These are phyloP conservation scores for Ormia ochracea DNA, from an alignment of 2,888 invertebrate genomes.

Conservation along the genomic window DNA sequence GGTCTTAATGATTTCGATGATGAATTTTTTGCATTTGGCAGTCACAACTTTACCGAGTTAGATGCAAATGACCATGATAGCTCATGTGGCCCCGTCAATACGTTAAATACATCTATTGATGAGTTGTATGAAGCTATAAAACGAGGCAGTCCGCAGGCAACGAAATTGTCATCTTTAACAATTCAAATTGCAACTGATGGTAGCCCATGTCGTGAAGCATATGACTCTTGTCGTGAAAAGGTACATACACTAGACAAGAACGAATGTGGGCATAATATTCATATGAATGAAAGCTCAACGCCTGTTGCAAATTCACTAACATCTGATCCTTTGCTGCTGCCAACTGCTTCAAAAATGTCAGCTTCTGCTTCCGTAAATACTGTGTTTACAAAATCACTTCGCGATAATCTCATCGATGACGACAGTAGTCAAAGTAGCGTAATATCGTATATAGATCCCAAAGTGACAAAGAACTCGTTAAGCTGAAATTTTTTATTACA, in stretches of 20 bases:
- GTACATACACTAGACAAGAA: not conserved
- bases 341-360: conserved; percentile 6
- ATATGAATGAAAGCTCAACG: conserved; percentile 40
- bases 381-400: conserved; percentile 48
- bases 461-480: conserved; percentile 34
- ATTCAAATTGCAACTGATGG: not conserved
- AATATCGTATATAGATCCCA: conserved; percentile 76
- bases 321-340: conserved; percentile 1
- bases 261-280: not conserved
- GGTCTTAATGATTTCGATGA: conserved; percentile 75
- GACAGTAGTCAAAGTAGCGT: conserved; percentile 77
- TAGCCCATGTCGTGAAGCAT: not conserved
- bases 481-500: conserved; percentile 41
- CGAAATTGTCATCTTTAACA: not conserved
- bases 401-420: conserved; percentile 71
- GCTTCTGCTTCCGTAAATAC: conserved; percentile 42
- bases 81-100: conserved; percentile 60
- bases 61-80: conserved; percentile 44
- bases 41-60: conserved; percentile 40
- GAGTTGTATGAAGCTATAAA: conserved; percentile 84
- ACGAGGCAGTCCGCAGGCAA: conserved; percentile 67
- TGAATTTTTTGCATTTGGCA: conserved; percentile 67
- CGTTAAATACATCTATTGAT: conserved; percentile 78
- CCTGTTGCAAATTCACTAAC: not conserved
- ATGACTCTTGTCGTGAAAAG: conserved; percentile 10